Evolutionary conservation across 2,888 invertebrate species (phyloP).

Genomic region (Brenthis hecate): DNA sequence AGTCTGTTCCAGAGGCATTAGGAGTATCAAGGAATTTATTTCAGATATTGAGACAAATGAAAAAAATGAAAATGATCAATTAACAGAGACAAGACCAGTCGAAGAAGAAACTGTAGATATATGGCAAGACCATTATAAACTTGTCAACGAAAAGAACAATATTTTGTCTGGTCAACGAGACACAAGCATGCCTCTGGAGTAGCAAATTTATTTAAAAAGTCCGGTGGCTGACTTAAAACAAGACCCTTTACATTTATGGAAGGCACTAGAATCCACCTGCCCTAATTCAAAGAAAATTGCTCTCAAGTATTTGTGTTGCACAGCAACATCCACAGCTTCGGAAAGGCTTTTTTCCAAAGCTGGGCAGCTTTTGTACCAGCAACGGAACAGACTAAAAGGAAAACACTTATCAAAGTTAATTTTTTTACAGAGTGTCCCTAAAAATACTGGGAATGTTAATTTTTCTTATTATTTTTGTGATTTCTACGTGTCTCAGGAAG

Average conservation of each 20-base stretch:
- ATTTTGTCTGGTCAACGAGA: constrained; percentile 23
- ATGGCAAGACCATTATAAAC: constrained; percentile 29
- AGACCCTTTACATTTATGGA: constrained; percentile 20
- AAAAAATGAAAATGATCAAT: constrained; percentile 8
- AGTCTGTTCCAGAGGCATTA: constrained; percentile 25
- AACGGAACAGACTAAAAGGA: background rate
- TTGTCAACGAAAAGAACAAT: constrained; percentile 27
- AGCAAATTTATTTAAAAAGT: constrained; percentile 23
- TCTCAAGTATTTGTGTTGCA: constrained; percentile 23
- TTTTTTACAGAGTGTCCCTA: background rate
- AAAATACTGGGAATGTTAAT: background rate
- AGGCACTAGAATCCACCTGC: constrained; percentile 17
- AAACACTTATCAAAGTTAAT: background rate
- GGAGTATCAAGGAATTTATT: constrained; percentile 20
- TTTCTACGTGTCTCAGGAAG: no score
- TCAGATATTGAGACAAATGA: background rate
- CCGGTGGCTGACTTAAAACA: constrained; percentile 21
- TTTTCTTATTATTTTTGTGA: no score
- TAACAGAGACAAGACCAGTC: constrained; percentile 14
- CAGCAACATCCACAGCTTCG: constrained; percentile 22
- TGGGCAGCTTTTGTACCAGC: constrained; percentile 18
- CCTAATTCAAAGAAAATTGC: constrained; percentile 27
- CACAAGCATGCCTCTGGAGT: constrained; percentile 16
- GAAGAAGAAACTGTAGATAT: constrained; percentile 24
- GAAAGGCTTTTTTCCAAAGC: constrained; percentile 25